A percentile compares a stretch with the other conserved stretches of the same genome.
Conservation (phyloP, 2,113 vertebrate species). For the Grallaria varia region DNA sequence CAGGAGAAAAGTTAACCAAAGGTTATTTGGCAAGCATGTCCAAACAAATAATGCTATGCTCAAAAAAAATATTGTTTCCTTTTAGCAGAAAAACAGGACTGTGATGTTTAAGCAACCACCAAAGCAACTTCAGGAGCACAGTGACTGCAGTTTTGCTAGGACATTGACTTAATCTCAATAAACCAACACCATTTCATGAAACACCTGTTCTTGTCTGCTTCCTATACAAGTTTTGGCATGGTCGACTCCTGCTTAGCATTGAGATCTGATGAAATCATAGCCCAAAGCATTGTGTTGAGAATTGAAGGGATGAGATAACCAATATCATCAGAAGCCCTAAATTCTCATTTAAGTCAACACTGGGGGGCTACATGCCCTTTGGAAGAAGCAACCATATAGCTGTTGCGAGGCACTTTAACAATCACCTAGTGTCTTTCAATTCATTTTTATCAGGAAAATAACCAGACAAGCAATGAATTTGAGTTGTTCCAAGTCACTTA, state of each 20-base stretch:
- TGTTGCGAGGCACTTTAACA: background rate
- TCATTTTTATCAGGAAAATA: slow-evolving; percentile 16
- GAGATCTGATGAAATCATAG: slow-evolving; percentile 14
- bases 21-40: background rate
- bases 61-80: background rate
- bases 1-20: background rate
- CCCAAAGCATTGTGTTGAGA: background rate
- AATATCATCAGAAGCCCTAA: background rate
- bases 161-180: background rate
- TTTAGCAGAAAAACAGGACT: background rate
- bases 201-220: slow-evolving; percentile 36
- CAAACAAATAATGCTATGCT: background rate
- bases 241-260: background rate
- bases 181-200: background rate
- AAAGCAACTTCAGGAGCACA: background rate
- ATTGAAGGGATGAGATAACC: background rate
- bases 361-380: background rate
- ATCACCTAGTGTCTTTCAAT: background rate
- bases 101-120: background rate
- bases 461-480: background rate
- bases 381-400: background rate
- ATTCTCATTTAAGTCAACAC: background rate
- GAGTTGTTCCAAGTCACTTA: background rate
- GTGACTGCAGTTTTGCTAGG: background rate
- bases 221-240: background rate